Evolutionary conservation across 2,797 vertebrate genomes (phyloP), one percentile per base, ranked within the genome.

Genomic region (Pogoniulus pusillus): DNA sequence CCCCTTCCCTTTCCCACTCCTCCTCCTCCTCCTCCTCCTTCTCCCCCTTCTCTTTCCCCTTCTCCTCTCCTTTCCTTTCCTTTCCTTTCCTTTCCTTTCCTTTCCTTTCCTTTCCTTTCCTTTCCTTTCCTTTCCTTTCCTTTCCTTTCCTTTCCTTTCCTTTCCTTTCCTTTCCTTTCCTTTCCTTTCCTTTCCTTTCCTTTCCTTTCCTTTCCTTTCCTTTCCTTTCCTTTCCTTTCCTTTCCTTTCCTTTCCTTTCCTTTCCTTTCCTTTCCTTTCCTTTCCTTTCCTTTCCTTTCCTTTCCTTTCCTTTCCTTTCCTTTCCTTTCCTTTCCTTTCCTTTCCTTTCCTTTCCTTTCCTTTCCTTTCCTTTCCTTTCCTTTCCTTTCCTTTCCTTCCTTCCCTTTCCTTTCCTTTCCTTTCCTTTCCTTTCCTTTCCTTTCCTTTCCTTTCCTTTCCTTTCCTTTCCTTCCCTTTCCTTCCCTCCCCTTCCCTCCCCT

Each of bases 41-140:
- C 37, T 5, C 6, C 16, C 26, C 7, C 24, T 15, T 11, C 18
- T 8, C 10, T 3, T 20, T 12, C 30, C 55, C 12, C 29, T 9
- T 16, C 5, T 6, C 12, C 15, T 6, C 4, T 26, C 16, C 10
- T 12, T 10, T 4, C 8, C 13, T 47, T 13, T 7, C 10, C n/a
- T n/a, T n/a, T 3, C 12, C 22, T 26, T 9, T 7, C 6, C 7
- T 17, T 7, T 14, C 7, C 10, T 23, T 6, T 5, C 6, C 16
- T 26, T 7, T 15, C 11, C 18, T 8, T n/a, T n/a, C n/a, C 10
- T 3, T 20, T 12, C 30, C n/a, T n/a, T n/a, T 55, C 12, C 29
- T 9, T 16, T 6, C 12, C 15, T 6, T 4, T 26, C 16, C 10
- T 12, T 10, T 4, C 8, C 13, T 47, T 13, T 7, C 10, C n/a